phyloP scores from a whole-genome alignment of 2,888 invertebrate genomes.

The Eupelmus urozonus region DNA sequence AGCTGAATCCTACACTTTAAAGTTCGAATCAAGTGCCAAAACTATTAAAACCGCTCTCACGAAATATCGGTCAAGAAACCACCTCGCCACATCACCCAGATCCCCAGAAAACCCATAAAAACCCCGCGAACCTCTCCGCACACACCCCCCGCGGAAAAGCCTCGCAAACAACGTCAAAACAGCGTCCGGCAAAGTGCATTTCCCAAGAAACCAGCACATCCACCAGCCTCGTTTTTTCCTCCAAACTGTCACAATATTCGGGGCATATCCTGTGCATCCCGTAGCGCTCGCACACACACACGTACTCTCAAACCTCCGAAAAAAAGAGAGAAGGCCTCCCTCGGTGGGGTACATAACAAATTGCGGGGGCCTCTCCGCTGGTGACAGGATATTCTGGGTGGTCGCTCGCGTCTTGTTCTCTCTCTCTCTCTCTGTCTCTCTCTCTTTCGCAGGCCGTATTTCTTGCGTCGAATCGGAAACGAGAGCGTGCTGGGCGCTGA shows the following conservation, averaged over 20 bases:
- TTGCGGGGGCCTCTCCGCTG: constrained; percentile 61
- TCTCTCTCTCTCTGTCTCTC: constrained; percentile 11
- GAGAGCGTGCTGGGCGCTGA: constrained; percentile 59
- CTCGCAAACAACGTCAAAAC: constrained; percentile 32
- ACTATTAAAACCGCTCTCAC: too few relatives aligned
- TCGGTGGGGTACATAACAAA: constrained; percentile 47
- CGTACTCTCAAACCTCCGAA: too few relatives aligned
- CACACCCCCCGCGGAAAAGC: neutral
- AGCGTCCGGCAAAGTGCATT: constrained; percentile 2
- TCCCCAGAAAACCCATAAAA: neutral
- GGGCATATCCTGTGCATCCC: neutral
- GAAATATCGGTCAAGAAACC: neutral
- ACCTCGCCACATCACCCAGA: neutral
- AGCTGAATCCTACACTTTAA: too few relatives aligned
- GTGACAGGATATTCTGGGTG: constrained; percentile 76
- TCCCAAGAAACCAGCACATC: constrained; percentile 11
- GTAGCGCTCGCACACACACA: constrained; percentile 8
- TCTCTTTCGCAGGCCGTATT: constrained; percentile 67
- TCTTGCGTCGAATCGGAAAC: constrained; percentile 69
- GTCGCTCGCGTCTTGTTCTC: constrained; percentile 63
- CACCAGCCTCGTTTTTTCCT: constrained; percentile 4
- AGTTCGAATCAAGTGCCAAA: too few relatives aligned
- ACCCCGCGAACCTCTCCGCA: neutral
- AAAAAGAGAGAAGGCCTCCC: neutral
- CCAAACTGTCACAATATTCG: constrained; percentile 44